phyloP scores from a whole-genome alignment of 2,888 invertebrate genomes.

The Caenorhabditis parvicauda region DNA sequence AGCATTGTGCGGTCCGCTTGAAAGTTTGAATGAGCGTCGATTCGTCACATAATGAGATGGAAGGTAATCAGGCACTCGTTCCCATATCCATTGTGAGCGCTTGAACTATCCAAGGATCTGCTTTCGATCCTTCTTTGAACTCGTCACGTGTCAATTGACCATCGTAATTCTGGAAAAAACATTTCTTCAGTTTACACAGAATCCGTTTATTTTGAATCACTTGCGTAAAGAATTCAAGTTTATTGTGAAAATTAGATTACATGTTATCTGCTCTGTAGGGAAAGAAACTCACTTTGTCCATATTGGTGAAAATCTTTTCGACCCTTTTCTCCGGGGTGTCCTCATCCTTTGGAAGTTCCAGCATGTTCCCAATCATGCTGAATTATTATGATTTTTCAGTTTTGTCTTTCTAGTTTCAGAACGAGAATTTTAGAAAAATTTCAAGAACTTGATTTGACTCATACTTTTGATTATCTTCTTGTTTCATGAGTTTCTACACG shows the following conservation, averaged over 20 bases:
- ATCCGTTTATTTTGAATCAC: neutral
- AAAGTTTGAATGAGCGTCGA: too few species aligned
- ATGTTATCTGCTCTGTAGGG: too few species aligned
- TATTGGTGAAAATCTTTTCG: slow-evolving; percentile 66
- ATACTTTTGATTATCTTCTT: too few species aligned
- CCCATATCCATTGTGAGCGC: slow-evolving; percentile 64
- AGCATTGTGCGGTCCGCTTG: too few species aligned
- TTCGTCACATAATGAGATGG: too few species aligned
- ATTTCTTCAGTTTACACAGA: neutral
- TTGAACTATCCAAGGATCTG: slow-evolving; percentile 68
- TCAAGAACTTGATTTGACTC: too few species aligned
- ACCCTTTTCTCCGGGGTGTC: slow-evolving; percentile 67
- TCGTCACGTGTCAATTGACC: slow-evolving; percentile 66
- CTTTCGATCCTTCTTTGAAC: slow-evolving; percentile 67
- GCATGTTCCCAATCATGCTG: slow-evolving; percentile 65
- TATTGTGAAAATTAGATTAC: neutral
- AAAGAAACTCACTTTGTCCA: slow-evolving; percentile 64
- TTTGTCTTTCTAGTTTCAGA: slow-evolving; percentile 22
- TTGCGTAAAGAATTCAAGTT: neutral
- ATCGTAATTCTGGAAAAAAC: slow-evolving; percentile 64
- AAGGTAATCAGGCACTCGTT: neutral
- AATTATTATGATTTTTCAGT: slow-evolving; percentile 55
- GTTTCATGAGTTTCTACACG: too few species aligned
- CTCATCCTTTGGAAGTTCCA: slow-evolving; percentile 66
- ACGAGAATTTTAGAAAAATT: too few species aligned